Base-by-base conservation (phyloP, 2,113 vertebrate genomes). In the Tachycineta bicolor region DNA sequence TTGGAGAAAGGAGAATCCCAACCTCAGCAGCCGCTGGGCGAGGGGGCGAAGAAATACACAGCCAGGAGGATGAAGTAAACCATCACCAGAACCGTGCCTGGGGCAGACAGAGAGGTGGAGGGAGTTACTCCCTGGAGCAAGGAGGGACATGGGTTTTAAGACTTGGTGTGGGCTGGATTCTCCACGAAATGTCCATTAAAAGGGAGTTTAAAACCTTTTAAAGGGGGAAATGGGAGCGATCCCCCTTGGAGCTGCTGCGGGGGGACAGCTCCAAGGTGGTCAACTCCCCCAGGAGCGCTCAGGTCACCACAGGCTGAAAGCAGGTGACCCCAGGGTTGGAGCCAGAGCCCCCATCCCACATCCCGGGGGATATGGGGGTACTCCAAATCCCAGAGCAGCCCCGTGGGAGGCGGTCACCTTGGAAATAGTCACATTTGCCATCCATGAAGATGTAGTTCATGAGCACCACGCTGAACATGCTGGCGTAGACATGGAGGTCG, bases 351-450 rank as follows among this genome's bases (percentile, higher is more conserved):
- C 62, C 56, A 37, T 6, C 50, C 50, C 64, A 25, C 31, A 34
- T 15, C 50, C 44, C 31, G n/a, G 12, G 67, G 24, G 44, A 29
- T 1, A 1, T 0, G 23, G 68, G 53, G 60, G 19, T 2, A 10
- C 47, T 2, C 5, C 34, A 13, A 15, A 31, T 12, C 55, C 76
- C 50, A 4, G 33, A 15, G 60, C 55, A 90, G n/a, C 74, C 31
- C 43, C 9, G 2, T 0, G 1, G 20, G 21, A 0, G 29, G 39
- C 0, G 2, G 75, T 95, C 86, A 99, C 99, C 99, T 97, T 98
- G 98, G 92, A 99, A 99, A 79, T 98, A 99, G 94, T 99, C 99
- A 53, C 98, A 98, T 96, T 99, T 99, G 71, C 99, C 98, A 68
- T 98, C 98, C 98, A 99, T 99, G 95, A 98, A 99, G 96, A 98